Conservation (phyloP, 2,888 invertebrate genomes). For the Sturmia bella region DNA sequence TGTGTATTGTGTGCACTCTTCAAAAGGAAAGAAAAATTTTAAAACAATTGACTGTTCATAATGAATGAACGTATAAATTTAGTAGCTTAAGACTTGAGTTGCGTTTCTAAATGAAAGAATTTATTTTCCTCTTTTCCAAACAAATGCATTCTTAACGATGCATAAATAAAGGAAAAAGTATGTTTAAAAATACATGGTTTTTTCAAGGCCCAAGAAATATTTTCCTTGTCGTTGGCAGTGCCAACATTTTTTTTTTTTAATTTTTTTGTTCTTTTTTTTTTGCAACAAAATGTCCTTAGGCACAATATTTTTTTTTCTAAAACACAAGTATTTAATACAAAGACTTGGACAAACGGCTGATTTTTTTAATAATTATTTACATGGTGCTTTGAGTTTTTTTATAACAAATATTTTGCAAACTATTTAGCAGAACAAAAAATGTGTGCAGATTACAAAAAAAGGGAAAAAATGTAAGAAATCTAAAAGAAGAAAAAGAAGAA, state of each 20-base stretch:
- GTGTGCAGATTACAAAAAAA: background rate
- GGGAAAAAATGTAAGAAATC: slow-evolving; percentile 6
- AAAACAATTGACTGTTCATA: slow-evolving; percentile 52
- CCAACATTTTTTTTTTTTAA: background rate
- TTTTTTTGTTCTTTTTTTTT: slow-evolving; percentile 1
- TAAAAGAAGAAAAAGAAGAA: slow-evolving; percentile 20
- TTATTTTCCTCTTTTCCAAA: slow-evolving; percentile 50
- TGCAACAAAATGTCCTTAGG: slow-evolving; percentile 55
- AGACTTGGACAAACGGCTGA: background rate
- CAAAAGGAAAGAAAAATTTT: background rate
- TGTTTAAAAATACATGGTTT: background rate
- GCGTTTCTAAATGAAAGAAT: slow-evolving; percentile 50
- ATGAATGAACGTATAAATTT: slow-evolving; percentile 41
- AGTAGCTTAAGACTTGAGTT: slow-evolving; percentile 32
- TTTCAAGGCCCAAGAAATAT: slow-evolving; percentile 53
- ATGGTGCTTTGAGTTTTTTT: slow-evolving; percentile 27
- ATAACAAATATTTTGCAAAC: slow-evolving; percentile 22
- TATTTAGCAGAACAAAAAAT: background rate
- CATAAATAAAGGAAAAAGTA: slow-evolving; percentile 42
- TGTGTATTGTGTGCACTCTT: slow-evolving; percentile 10
- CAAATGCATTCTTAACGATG: slow-evolving; percentile 63
- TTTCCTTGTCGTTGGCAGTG: slow-evolving; percentile 27
- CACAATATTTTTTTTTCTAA: background rate
- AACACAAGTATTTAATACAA: slow-evolving; percentile 8
- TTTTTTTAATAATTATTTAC: slow-evolving; percentile 51